A percentile compares a stretch with the other conserved stretches of the same genome.
Evolutionary conservation across 2,113 vertebrate species (phyloP).

Genomic region (Agapornis roseicollis): DNA sequence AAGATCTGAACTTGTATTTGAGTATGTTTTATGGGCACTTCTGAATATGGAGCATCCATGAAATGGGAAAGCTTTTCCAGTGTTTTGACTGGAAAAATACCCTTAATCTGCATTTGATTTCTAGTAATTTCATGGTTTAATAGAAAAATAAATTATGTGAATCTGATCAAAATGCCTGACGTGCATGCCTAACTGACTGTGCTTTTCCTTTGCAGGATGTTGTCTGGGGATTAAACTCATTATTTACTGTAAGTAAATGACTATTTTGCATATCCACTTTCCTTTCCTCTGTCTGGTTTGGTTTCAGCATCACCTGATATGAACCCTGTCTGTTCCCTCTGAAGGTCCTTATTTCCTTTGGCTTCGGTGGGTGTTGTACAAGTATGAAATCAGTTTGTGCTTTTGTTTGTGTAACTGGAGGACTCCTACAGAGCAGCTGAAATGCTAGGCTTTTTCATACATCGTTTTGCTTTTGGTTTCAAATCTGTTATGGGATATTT

Average conservation of each 20-base stretch:
- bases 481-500: not conserved
- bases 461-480: not conserved
- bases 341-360: not conserved
- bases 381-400: not conserved
- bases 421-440: not conserved
- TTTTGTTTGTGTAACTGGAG: not conserved
- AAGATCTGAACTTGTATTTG: not conserved
- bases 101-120: not conserved
- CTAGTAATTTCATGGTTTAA: not conserved
- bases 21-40: not conserved
- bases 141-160: not conserved
- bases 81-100: not conserved
- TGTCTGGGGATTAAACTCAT: conserved; percentile 96
- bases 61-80: not conserved
- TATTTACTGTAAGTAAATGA: conserved; percentile 94
- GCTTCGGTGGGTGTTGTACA: not conserved
- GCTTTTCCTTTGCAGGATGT: conserved; percentile 85
- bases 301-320: not conserved
- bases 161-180: not conserved
- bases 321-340: not conserved
- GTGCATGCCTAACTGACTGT: not conserved
- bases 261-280: not conserved
- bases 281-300: not conserved
- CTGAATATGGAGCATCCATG: not conserved
- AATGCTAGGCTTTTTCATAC: not conserved